A percentile compares a stretch with the other conserved stretches of the same genome.
These are phyloP conservation scores for Danio choprae DNA, from an alignment of 2,797 vertebrate genomes.

Conservation along the genomic window DNA sequence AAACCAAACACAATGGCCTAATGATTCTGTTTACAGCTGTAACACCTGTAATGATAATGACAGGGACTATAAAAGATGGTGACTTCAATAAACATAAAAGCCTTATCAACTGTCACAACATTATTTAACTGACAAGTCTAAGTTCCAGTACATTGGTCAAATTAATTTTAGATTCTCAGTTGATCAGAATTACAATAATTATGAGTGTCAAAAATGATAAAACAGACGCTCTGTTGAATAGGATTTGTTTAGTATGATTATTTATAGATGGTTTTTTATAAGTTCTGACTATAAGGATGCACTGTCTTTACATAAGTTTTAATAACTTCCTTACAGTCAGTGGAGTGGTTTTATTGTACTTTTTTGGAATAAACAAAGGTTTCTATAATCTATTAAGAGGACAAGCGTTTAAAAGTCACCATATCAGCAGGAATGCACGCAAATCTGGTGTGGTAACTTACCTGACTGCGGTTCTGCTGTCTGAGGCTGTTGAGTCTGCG, in stretches of 20 bases:
- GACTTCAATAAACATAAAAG: neutral
- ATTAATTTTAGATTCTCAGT: no score
- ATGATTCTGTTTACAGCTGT: neutral
- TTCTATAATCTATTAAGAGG: neutral
- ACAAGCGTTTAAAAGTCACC: neutral
- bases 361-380: neutral
- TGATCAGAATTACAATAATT: no score
- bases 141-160: neutral
- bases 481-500: slow-evolving; percentile 74
- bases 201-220: neutral
- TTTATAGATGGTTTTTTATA: neutral
- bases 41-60: slow-evolving; percentile 5
- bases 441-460: neutral
- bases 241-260: neutral
- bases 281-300: neutral
- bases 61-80: neutral
- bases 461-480: slow-evolving; percentile 50
- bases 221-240: neutral
- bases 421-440: neutral
- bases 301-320: neutral
- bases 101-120: no score
- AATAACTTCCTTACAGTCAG: no score
- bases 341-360: neutral
- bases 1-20: neutral
- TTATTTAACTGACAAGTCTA: neutral